These are phyloP conservation scores for Chrysocyon brachyurus DNA, from an alignment of 2,797 vertebrate species.

Conservation along the genomic window DNA sequence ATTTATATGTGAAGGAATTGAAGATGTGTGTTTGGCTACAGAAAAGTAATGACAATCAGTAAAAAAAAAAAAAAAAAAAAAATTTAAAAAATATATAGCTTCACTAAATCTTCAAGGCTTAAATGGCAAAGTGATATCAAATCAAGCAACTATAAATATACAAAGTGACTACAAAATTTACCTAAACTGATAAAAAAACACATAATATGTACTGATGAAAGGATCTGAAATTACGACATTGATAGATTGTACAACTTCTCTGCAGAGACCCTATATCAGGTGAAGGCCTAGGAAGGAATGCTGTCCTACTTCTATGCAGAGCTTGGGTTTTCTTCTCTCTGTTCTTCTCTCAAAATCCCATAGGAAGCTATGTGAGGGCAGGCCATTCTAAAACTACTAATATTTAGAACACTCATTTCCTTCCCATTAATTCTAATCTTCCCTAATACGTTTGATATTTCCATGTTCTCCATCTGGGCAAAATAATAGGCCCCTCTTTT, in stretches of 20 bases:
- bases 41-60: neutral
- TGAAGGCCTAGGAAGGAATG: neutral
- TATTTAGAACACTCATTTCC: neutral
- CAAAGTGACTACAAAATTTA: neutral
- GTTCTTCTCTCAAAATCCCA: neutral
- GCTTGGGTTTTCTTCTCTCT: neutral
- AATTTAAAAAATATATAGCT: neutral
- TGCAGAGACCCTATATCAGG: neutral
- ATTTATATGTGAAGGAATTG: neutral
- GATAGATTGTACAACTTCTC: neutral
- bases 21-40: neutral
- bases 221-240: neutral
- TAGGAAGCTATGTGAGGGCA: neutral
- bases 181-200: neutral
- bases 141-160: neutral
- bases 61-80: no score
- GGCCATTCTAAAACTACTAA: neutral
- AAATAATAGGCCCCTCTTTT: neutral
- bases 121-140: neutral
- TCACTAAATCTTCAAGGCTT: neutral
- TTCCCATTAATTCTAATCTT: neutral
- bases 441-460: neutral
- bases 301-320: neutral
- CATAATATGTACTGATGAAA: neutral
- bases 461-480: neutral